Conservation (phyloP, 2,113 vertebrate genomes). For the Bombycilla garrulus region DNA sequence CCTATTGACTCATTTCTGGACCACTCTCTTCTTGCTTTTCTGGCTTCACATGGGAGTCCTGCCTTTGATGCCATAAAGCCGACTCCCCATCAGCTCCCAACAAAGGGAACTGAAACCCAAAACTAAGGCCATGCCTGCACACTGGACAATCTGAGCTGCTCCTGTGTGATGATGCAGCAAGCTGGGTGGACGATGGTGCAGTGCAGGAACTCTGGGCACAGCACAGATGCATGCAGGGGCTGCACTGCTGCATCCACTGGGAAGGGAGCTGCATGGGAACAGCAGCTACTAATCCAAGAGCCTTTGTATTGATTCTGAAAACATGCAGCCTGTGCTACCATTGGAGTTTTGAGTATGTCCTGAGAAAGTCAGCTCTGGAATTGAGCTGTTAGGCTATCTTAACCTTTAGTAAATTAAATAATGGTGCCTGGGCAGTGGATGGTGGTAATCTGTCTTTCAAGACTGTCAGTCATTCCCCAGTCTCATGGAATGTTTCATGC, state of each 20-base stretch:
- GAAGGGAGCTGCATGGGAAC: neutral
- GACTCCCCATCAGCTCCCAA: neutral
- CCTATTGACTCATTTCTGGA: neutral
- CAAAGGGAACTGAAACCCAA: neutral
- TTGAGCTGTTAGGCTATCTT: neutral
- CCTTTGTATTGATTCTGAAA: neutral
- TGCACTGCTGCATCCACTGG: neutral
- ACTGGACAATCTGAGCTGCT: neutral
- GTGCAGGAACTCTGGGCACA: neutral
- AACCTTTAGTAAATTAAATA: neutral
- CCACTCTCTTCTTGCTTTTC: neutral
- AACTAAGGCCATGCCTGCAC: neutral
- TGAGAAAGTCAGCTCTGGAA: neutral
- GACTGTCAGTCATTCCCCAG: neutral
- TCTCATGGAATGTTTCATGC: neutral
- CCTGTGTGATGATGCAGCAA: rapidly evolving
- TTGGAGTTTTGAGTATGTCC: neutral
- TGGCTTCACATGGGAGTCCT: neutral
- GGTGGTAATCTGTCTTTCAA: neutral
- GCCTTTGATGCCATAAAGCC: neutral
- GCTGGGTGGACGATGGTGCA: neutral
- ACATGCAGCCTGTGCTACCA: neutral
- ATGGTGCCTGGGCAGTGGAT: neutral
- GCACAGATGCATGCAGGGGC: neutral
- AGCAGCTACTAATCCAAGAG: neutral